Base-by-base conservation (phyloP, 2,113 vertebrate genomes). In the Nycticryphes semicollaris region DNA sequence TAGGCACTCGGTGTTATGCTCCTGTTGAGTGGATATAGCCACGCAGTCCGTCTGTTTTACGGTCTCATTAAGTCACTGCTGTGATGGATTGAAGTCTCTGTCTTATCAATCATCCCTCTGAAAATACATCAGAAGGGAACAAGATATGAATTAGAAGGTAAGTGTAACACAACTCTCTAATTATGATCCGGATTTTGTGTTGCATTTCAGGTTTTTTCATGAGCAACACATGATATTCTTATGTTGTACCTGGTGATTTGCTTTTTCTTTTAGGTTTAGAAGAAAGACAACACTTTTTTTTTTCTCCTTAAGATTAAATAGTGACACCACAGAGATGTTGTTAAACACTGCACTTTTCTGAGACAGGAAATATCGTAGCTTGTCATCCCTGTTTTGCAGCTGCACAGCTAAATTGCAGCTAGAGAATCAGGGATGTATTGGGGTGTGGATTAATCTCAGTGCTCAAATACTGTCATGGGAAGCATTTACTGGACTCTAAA, bases 181-280 rank as follows among this genome's bases (percentile, higher is more conserved):
- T 69, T 45, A 25, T 0, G 13, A 21, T 10, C 56, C 81, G 9
- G 14, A 13, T 25, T 28, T n/a, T 20, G 9, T 54, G 39, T 27
- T 35, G 50, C 12, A 6, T 33, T 89, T 16, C 3, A 25, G 56
- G 9, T 12, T 39, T 64, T 69, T 14, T 70, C 48, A 12, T 4
- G 16, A 24, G 22, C 24, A 7, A 8, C 23, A 8, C 3, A 5
- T 10, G 19, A 18, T 35, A 12, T 24, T 60, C 17, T 37, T 35
- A 9, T 17, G 50, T 54, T 20, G 24, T 54, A 1, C 11, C 48
- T 0, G 0, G 5, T 14, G 14, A 47, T 33, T 53, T 31, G 14
- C 24, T 30, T 43, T 48, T 78, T 25, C 37, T 60, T 68, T 57
- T 21, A 11, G 31, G 35, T 62, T 27, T 50, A 14, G 33, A 39